Evolutionary conservation across 2,113 vertebrate genomes (phyloP).

Genomic region (Columbina picui): DNA sequence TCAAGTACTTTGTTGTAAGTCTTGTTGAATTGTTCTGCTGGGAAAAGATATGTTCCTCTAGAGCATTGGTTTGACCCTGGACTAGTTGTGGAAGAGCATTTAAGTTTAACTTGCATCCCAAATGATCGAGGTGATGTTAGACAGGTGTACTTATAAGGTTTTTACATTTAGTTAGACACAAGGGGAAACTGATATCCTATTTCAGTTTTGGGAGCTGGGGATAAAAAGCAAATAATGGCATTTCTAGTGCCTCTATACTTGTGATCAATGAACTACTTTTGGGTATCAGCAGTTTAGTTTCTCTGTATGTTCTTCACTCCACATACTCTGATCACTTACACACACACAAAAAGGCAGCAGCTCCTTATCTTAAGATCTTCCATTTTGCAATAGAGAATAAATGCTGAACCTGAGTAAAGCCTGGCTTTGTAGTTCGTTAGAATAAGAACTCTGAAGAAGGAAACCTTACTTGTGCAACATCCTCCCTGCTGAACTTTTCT

Average conservation of each 20-base stretch:
- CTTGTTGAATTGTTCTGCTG: neutral
- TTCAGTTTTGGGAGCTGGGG: neutral
- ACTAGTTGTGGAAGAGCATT: neutral
- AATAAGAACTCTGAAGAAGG: neutral
- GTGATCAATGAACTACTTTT: neutral
- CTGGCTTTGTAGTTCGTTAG: neutral
- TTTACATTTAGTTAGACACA: neutral
- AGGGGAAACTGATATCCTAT: neutral
- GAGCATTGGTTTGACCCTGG: neutral
- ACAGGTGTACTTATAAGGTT: neutral
- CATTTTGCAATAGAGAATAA: neutral
- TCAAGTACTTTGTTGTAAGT: neutral
- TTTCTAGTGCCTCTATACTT: neutral
- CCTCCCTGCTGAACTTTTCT: neutral
- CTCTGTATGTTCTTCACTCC: neutral
- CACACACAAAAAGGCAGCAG: neutral
- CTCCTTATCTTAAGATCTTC: neutral
- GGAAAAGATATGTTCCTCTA: neutral
- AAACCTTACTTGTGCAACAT: neutral
- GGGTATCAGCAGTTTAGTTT: neutral
- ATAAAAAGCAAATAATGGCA: neutral
- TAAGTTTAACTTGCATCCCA: fast-evolving
- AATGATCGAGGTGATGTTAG: neutral
- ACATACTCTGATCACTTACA: neutral
- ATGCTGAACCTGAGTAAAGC: neutral